These are phyloP conservation scores for Leptonema lineaticorne DNA, from an alignment of 1,140 invertebrate species.

Conservation along the genomic window DNA sequence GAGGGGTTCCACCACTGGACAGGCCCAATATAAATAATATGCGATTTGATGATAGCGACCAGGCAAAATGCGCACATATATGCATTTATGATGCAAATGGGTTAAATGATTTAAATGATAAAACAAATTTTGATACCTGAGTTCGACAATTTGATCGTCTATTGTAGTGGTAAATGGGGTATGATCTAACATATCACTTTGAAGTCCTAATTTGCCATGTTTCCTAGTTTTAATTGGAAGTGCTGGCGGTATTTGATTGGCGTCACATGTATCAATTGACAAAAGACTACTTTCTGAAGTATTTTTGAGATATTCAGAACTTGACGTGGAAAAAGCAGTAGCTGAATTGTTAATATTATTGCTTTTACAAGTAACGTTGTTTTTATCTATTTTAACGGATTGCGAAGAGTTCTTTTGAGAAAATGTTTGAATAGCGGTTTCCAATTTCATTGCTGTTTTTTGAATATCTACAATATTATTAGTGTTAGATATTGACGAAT, in stretches of 20 bases:
- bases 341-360: not conserved
- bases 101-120: not conserved
- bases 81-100: not conserved
- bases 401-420: slow-evolving; percentile 58
- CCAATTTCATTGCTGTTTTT: slow-evolving; percentile 19
- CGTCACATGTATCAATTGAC: slow-evolving; percentile 17
- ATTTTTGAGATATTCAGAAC: not conserved
- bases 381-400: not conserved
- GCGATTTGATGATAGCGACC: no score
- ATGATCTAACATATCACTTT: slow-evolving; percentile 29
- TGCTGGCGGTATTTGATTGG: slow-evolving; percentile 47
- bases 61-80: not conserved
- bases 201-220: slow-evolving; percentile 20
- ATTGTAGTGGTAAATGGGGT: slow-evolving; percentile 4
- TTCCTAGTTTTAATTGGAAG: slow-evolving; percentile 53
- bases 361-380: not conserved
- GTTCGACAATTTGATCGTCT: slow-evolving; percentile 36
- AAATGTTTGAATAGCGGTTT: slow-evolving; percentile 59
- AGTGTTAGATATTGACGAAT: slow-evolving; percentile 56
- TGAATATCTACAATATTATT: slow-evolving; percentile 47
- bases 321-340: not conserved
- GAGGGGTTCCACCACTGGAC: no score
- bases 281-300: slow-evolving; percentile 13
- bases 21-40: no score
- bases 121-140: slow-evolving; percentile 20